A percentile compares a stretch with the other conserved stretches of the same genome.
phyloP scores from a whole-genome alignment of 53 echinoderm and acorn worm genomes.

The Actinopyga echinites region DNA sequence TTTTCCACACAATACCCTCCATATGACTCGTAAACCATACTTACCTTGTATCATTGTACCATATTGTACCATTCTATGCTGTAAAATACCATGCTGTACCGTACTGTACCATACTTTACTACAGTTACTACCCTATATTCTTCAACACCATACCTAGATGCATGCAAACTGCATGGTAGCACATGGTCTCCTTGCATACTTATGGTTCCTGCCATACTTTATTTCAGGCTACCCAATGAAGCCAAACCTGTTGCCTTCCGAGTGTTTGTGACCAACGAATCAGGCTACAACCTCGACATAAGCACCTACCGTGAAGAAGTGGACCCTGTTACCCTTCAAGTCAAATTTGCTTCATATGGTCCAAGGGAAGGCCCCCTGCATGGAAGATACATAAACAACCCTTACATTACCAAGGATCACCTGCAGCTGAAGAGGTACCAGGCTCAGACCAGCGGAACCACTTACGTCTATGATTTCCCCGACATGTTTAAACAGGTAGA shows the following conservation, averaged over 20 bases:
- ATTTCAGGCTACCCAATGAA: constrained; percentile 23
- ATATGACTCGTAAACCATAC: too few relatives aligned
- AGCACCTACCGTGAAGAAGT: constrained; percentile 88
- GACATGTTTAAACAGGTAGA: constrained; percentile 91
- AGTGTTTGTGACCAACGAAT: constrained; percentile 95
- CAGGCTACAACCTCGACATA: constrained; percentile 92
- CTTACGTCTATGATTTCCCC: constrained; percentile 96
- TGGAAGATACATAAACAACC: constrained; percentile 77
- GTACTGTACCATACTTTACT: too few relatives aligned
- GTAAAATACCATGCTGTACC: too few relatives aligned
- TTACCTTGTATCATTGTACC: too few relatives aligned
- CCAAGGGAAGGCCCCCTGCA: constrained; percentile 81
- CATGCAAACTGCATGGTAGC: not conserved
- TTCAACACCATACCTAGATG: too few relatives aligned
- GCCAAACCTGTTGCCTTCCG: constrained; percentile 61
- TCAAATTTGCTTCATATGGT: constrained; percentile 86
- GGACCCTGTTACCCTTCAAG: constrained; percentile 71
- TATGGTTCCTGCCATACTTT: not conserved
- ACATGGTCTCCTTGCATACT: not conserved
- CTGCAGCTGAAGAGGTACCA: constrained; percentile 94
- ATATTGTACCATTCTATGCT: too few relatives aligned
- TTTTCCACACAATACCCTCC: too few relatives aligned
- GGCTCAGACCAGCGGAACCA: constrained; percentile 81
- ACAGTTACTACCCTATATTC: too few relatives aligned
- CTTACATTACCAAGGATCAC: constrained; percentile 97